Percentiles rank a stretch among this genome's conserved stretches.
Conservation (phyloP, 2,113 vertebrate species). For the Scophthalmus maximus region DNA sequence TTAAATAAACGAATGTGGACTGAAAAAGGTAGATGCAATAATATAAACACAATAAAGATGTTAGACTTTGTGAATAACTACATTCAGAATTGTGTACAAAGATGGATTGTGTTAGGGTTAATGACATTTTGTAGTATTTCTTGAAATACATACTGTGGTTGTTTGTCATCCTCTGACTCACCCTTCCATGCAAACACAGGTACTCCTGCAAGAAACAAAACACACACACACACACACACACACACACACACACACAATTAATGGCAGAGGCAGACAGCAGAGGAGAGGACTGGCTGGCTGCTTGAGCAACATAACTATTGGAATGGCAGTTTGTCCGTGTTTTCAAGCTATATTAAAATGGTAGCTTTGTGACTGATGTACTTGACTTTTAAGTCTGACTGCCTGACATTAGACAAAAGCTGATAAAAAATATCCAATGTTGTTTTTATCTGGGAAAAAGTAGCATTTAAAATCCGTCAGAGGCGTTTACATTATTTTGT, state of each 20-base stretch:
- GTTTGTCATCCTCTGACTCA: slow-evolving; percentile 93
- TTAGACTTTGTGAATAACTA: no score
- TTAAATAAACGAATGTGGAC: neutral
- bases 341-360: no score
- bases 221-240: no score
- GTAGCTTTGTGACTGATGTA: neutral
- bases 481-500: slow-evolving; percentile 6
- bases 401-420: neutral
- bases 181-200: slow-evolving; percentile 99
- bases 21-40: neutral
- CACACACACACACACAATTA: no score
- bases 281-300: neutral
- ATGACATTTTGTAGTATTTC: neutral
- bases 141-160: neutral
- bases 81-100: no score
- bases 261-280: neutral
- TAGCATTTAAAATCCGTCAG: neutral
- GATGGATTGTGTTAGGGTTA: neutral
- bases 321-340: no score
- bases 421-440: no score
- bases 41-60: no score
- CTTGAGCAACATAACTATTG: no score
- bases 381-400: neutral
- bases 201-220: slow-evolving; percentile 85
- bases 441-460: neutral